Evolutionary conservation across 2,113 vertebrate genomes (phyloP).

Genomic region (Stomatorhinus ivindoensis): DNA sequence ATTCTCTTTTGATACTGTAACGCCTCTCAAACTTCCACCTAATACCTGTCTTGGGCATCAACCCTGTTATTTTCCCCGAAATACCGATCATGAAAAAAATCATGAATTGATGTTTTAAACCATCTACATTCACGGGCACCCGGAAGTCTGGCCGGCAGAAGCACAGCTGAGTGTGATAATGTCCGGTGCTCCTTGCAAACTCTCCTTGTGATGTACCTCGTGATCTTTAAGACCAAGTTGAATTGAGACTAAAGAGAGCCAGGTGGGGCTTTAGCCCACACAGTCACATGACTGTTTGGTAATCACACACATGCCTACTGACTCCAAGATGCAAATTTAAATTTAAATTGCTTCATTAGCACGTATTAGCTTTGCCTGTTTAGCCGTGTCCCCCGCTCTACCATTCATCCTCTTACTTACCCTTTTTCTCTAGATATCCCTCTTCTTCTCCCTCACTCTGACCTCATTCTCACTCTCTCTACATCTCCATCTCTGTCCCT

Average conservation of each 20-base stretch:
- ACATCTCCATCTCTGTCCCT: conserved; percentile 36
- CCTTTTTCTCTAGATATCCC: conserved; percentile 24
- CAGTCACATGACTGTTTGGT: background rate
- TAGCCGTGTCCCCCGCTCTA: background rate
- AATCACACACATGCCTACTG: background rate
- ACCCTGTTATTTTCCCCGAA: background rate
- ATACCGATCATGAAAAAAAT: background rate
- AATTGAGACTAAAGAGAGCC: background rate
- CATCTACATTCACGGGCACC: background rate
- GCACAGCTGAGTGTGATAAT: background rate
- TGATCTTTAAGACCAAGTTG: background rate
- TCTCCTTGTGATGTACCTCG: background rate
- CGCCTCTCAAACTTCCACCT: background rate
- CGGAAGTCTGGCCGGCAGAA: background rate
- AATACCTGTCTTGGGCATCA: background rate
- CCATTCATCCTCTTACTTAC: background rate
- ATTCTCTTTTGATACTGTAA: background rate
- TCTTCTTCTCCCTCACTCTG: conserved; percentile 10
- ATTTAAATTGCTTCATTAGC: conserved; percentile 6
- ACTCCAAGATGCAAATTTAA: conserved; percentile 1
- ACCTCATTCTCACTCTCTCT: conserved; percentile 21
- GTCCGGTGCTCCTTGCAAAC: background rate
- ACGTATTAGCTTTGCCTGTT: background rate
- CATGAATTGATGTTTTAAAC: background rate
- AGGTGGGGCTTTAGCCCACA: background rate